Evolutionary conservation across 1,140 invertebrate species (phyloP), one percentile per base, ranked within the genome.

Genomic region (Camponotus pennsylvanicus): DNA sequence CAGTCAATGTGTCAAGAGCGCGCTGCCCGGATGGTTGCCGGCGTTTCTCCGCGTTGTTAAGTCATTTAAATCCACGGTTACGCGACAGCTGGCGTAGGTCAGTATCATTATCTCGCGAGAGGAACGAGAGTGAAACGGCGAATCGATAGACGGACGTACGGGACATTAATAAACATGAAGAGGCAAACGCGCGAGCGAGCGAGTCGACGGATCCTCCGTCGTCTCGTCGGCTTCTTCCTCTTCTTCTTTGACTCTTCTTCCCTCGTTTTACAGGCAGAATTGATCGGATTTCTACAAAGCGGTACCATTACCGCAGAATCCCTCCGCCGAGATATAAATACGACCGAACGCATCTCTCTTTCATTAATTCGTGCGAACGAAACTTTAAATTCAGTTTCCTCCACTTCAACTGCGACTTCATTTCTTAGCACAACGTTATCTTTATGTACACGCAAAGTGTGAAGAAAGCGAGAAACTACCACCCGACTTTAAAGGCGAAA

Each of bases 111-210:
- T 93, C 89, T 90, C 88, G 71, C 73, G 85, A 91, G 86, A 91
- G 93, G 90, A 94, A 92, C 89, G 89, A 94, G 89, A 94, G 92
- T 93, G 92, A 93, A 92, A 87, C 77, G 88, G 75, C 66, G 84
- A 93, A 93, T 93, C 92, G 92, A 93, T 93, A 89, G 86, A 91
- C 87, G 85, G 86, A 90, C 86, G 89, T 90, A 91, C 87, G 86
- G 84, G 85, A 85, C 92, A 93, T 92, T 93, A 93, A 93, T 93
- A 92, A 93, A 93, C 92, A 93, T 93, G 92, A 93, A 93, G 88
- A 87, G 64, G 27, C 73, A 83, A 90, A 45, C 88, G 76, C 49
- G 59, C 70, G 70, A 73, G 5, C 45, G 78, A 84, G 75, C 64
- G 76, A 86, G 75, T 55, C 52, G 64, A 27, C 55, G 18, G 55